Conservation (phyloP, 2,113 vertebrate species). For the Tympanuchus pallidicinctus region DNA sequence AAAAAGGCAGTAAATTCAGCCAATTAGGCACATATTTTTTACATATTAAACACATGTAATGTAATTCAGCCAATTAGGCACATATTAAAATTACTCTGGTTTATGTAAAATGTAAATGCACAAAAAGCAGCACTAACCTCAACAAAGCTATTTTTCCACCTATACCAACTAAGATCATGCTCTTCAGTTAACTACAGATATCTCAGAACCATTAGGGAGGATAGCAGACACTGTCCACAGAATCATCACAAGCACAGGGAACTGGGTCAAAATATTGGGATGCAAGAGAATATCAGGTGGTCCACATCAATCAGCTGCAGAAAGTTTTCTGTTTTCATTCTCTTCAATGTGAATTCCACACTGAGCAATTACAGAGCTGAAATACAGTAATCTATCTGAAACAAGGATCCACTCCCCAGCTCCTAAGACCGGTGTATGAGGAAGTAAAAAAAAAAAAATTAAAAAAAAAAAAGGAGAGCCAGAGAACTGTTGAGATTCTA, state of each 20-base stretch:
- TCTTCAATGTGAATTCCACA: neutral
- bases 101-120: neutral
- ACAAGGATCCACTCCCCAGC: neutral
- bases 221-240: neutral
- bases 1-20: neutral
- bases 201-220: neutral
- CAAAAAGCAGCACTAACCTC: neutral
- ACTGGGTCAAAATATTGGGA: neutral
- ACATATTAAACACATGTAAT: too few relatives aligned
- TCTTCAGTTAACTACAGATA: neutral
- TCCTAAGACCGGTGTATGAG: neutral
- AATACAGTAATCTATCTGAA: neutral
- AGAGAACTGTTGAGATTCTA: neutral
- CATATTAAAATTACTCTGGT: neutral
- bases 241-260: neutral
- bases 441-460: neutral
- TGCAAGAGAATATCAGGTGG: neutral
- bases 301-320: neutral
- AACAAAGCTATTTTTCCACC: neutral
- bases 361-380: neutral
- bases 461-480: neutral
- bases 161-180: neutral
- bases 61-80: neutral
- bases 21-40: neutral
- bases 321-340: neutral